A percentile compares a stretch with the other conserved stretches of the same genome.
Evolutionary conservation across 2,113 vertebrate genomes (phyloP).

Genomic region (Anoplopoma fimbria): DNA sequence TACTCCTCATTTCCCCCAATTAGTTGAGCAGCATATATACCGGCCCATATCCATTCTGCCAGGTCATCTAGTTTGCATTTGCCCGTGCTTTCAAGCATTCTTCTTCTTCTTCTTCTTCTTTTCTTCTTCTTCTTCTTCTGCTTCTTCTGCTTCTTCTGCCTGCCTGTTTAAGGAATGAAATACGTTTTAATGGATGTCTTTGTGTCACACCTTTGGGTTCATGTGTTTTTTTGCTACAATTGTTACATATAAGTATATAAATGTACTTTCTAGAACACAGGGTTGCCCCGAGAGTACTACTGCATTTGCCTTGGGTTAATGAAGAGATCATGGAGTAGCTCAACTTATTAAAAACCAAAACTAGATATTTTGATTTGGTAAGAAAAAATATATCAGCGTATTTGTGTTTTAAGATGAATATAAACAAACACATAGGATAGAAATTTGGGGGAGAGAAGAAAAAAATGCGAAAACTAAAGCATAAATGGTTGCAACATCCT

Average conservation of each 20-base stretch:
- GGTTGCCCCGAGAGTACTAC: not conserved
- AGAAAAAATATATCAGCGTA: not conserved
- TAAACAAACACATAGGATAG: not conserved
- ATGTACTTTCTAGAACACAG: no score
- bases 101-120: no score
- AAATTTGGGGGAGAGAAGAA: no score
- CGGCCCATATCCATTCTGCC: not conserved
- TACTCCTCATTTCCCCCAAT: not conserved
- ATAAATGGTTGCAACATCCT: not conserved
- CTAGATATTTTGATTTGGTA: not conserved
- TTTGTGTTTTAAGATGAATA: not conserved
- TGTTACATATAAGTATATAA: not conserved
- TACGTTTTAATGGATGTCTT: not conserved
- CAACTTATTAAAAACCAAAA: not conserved
- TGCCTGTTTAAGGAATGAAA: not conserved
- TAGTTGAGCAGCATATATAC: not conserved
- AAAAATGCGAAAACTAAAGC: not conserved
- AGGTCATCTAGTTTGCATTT: not conserved
- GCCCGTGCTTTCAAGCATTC: not conserved
- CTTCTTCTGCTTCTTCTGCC: not conserved
- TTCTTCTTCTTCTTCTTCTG: no score
- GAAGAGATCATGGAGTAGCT: not conserved
- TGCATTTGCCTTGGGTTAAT: not conserved
- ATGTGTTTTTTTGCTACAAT: not conserved
- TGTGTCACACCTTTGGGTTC: not conserved